A percentile compares a stretch with the other conserved stretches of the same genome.
Conservation (phyloP, 2,888 invertebrate genomes). For the Brenthis daphne region DNA sequence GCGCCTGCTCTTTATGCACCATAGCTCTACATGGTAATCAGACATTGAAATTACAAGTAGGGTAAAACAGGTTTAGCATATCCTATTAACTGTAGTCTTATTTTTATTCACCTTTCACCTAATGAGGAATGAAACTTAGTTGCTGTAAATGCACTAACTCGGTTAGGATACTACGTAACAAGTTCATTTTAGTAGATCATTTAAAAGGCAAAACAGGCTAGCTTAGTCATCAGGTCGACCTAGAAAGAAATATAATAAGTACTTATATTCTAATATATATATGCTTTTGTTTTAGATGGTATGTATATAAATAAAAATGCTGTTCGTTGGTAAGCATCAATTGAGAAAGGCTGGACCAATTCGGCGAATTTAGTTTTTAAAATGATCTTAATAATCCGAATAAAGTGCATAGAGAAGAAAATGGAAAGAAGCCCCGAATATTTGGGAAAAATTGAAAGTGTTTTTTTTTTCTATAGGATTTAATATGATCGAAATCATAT, state of each 20-base stretch:
- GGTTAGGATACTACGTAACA: conserved; percentile 35
- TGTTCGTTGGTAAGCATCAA: too few species aligned
- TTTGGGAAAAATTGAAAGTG: too few species aligned
- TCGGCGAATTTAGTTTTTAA: too few species aligned
- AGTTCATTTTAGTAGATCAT: conserved; percentile 36
- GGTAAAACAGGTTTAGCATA: conserved; percentile 43
- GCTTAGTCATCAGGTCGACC: conserved; percentile 31
- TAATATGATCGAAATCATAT: too few species aligned
- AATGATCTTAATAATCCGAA: too few species aligned
- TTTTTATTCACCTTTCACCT: conserved; percentile 42
- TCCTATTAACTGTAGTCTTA: conserved; percentile 33
- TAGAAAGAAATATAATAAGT: conserved; percentile 24
- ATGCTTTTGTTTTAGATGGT: too few species aligned
- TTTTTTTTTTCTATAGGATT: too few species aligned
- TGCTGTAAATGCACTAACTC: conserved; percentile 35
- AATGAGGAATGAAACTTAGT: conserved; percentile 36
- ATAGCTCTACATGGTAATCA: conserved; percentile 37
- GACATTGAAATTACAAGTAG: conserved; percentile 42
- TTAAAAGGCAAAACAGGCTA: conserved; percentile 32
- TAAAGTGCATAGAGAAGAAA: too few species aligned
- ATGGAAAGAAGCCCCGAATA: too few species aligned
- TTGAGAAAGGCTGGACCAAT: too few species aligned
- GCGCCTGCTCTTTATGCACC: conserved; percentile 20
- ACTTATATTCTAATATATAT: not conserved
- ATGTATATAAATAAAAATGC: too few species aligned